Evolutionary conservation across 2,888 invertebrate genomes (phyloP).

Genomic region (Melinaea marsaeus): DNA sequence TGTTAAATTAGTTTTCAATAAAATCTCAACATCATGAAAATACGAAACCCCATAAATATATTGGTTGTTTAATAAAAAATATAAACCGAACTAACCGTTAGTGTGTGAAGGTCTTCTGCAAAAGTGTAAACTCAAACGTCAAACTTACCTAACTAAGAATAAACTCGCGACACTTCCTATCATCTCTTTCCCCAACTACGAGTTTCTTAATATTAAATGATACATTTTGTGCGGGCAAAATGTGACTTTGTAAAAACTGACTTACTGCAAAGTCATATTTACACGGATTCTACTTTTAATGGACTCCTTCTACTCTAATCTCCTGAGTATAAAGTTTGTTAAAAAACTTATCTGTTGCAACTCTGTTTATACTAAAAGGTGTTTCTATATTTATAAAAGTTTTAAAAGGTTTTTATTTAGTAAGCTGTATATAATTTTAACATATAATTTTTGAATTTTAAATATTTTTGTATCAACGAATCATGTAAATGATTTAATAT

Average conservation of each 20-base stretch:
- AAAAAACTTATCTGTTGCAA: neutral
- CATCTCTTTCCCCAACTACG: conserved; percentile 8
- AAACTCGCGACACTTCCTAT: conserved; percentile 17
- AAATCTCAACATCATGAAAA: no score
- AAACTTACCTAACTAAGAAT: conserved; percentile 13
- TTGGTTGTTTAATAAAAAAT: no score
- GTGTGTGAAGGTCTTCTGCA: no score
- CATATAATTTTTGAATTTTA: no score
- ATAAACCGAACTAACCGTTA: no score
- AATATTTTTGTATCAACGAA: no score
- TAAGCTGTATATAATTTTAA: no score
- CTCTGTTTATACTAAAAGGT: conserved; percentile 3
- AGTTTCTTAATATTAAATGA: conserved; percentile 1
- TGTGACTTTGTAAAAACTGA: conserved; percentile 1
- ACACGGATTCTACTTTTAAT: conserved; percentile 1
- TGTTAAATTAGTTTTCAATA: no score
- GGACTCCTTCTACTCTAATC: conserved; percentile 6
- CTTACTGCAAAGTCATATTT: neutral
- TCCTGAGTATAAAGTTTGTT: conserved; percentile 1
- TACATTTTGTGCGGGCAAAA: neutral
- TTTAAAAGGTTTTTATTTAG: neutral
- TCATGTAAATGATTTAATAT: no score
- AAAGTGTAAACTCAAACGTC: neutral
- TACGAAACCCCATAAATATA: no score
- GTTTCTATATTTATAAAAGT: conserved; percentile 1